Conservation (phyloP, 2,888 invertebrate species). For the Lasioglossum calceatum region DNA sequence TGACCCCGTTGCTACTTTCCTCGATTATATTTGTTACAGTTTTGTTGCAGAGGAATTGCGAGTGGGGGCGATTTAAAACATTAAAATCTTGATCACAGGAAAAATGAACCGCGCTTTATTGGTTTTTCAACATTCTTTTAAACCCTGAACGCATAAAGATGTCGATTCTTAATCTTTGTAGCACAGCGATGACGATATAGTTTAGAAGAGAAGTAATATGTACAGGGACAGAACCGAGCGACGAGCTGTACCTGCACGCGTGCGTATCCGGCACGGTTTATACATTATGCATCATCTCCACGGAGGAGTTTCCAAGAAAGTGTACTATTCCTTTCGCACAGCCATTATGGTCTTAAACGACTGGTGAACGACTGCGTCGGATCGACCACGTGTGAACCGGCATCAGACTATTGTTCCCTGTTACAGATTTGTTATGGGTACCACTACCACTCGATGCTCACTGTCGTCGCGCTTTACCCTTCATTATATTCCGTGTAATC, state of each 20-base stretch:
- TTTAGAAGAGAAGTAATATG: constrained; percentile 3
- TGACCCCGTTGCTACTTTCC: not conserved
- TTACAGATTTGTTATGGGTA: constrained; percentile 4
- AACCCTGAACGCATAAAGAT: not conserved
- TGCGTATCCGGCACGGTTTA: constrained; percentile 60
- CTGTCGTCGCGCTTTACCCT: not conserved
- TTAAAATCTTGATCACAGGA: too few relatives aligned
- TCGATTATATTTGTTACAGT: not conserved
- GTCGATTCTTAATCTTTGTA: not conserved
- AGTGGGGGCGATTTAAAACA: too few relatives aligned
- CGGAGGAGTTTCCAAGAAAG: constrained; percentile 55
- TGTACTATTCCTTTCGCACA: constrained; percentile 45
- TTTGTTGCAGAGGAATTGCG: too few relatives aligned
- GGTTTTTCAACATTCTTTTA: not conserved
- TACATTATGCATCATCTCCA: constrained; percentile 62
- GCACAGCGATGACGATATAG: constrained; percentile 37
- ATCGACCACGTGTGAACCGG: constrained; percentile 31
- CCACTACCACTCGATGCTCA: not conserved
- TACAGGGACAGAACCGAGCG: constrained; percentile 37
- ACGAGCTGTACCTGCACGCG: constrained; percentile 30
- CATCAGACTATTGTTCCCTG: constrained; percentile 35
- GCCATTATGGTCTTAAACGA: constrained; percentile 42
- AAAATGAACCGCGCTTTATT: not conserved
- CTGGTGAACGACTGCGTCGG: constrained; percentile 45
- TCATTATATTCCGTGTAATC: not conserved